Percentiles rank a stretch among this genome's conserved stretches.
Evolutionary conservation across 1,140 invertebrate species (phyloP).

Genomic region (Drosophila sturtevanti): DNA sequence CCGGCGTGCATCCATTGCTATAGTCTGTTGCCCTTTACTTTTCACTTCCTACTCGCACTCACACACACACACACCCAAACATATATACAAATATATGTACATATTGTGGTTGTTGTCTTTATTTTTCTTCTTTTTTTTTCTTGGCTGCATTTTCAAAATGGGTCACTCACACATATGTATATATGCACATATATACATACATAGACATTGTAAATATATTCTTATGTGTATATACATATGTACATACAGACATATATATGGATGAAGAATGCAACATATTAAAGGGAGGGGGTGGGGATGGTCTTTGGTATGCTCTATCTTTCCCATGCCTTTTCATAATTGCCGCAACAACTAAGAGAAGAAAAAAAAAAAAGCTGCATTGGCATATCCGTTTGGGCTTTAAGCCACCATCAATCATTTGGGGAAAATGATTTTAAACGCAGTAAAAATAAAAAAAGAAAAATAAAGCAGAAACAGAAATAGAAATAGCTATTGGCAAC

Average conservation of each 20-base stretch:
- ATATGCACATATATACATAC: conserved; percentile 9
- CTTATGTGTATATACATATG: conserved; percentile 22
- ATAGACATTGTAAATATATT: background rate
- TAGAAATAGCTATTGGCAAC: conserved; percentile 21
- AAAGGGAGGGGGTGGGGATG: background rate
- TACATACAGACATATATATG: conserved; percentile 5
- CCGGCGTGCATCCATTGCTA: conserved; percentile 72
- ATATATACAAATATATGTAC: background rate
- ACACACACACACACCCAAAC: conserved; percentile 18
- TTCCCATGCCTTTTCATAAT: conserved; percentile 60
- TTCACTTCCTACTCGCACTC: conserved; percentile 20
- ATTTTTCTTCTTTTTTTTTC: background rate
- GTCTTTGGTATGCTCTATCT: conserved; percentile 60
- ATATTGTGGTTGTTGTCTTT: conserved; percentile 42
- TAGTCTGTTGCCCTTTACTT: conserved; percentile 31
- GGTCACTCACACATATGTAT: conserved; percentile 13
- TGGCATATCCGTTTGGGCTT: conserved; percentile 39
- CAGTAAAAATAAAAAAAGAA: conserved; percentile 29
- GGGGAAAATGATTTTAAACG: conserved; percentile 33
- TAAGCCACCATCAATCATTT: conserved; percentile 45
- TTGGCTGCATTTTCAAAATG: conserved; percentile 13
- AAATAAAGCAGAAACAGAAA: conserved; percentile 7
- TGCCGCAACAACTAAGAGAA: conserved; percentile 57
- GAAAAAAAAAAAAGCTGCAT: conserved; percentile 33
- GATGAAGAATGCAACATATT: conserved; percentile 2